Conservation (phyloP, 1,140 invertebrate genomes). For the Cherax destructor region DNA sequence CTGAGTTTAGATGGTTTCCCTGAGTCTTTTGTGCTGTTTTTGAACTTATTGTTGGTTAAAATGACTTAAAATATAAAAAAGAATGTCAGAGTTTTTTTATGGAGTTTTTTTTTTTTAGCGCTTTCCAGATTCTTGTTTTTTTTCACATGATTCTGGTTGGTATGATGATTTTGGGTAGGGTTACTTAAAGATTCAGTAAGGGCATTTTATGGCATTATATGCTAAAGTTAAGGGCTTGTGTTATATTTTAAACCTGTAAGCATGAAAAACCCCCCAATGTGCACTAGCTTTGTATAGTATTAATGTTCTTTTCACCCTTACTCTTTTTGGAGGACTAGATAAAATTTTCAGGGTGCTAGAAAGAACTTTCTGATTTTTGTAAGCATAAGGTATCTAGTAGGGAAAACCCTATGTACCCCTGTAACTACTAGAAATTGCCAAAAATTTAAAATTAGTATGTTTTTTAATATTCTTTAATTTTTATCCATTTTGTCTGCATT, state of each 20-base stretch:
- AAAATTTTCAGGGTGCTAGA: not conserved
- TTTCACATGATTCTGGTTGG: conserved; percentile 23
- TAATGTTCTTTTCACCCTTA: conserved; percentile 37
- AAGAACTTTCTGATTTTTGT: not conserved
- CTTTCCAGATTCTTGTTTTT: conserved; percentile 2
- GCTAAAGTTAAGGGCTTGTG: conserved; percentile 18
- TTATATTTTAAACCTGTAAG: conserved; percentile 1
- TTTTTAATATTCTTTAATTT: not conserved
- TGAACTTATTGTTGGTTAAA: conserved; percentile 1
- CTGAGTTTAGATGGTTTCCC: conserved; percentile 38
- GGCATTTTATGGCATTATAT: conserved; percentile 23
- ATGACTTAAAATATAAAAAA: conserved; percentile 15
- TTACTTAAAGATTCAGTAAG: conserved; percentile 1
- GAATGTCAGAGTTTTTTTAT: conserved; percentile 17
- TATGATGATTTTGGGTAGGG: conserved; percentile 34
- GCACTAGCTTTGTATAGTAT: conserved; percentile 44
- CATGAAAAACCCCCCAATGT: conserved; percentile 23
- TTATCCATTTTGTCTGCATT: conserved; percentile 27
- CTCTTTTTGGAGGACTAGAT: conserved; percentile 10
- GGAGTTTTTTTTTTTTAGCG: not conserved
- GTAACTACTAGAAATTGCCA: conserved; percentile 1
- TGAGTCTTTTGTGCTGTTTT: conserved; percentile 51
- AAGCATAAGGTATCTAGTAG: conserved; percentile 9
- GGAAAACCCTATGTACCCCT: not conserved
- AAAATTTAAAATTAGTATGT: not conserved